Conservation (phyloP, 2,888 invertebrate species). For the Yponomeuta sedellus region DNA sequence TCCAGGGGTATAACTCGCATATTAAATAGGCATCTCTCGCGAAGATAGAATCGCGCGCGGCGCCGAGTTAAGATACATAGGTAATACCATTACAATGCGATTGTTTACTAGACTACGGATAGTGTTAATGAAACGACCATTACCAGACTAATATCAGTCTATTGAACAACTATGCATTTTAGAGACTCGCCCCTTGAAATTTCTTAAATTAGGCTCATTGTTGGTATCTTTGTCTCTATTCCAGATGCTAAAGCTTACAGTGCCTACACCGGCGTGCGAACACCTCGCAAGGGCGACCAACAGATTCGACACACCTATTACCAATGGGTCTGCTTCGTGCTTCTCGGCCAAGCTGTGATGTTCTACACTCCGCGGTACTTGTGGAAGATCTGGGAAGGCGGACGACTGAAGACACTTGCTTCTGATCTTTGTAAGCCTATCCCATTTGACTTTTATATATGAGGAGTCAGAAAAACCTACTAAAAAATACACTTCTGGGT, state of each 20-base stretch:
- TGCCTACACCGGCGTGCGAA: constrained; percentile 73
- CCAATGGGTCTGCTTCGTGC: constrained; percentile 84
- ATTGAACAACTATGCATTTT: no score
- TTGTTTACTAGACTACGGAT: no score
- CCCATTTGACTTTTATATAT: neutral
- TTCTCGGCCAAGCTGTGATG: constrained; percentile 80
- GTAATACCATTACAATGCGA: no score
- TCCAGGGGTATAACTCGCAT: no score
- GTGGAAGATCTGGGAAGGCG: constrained; percentile 84
- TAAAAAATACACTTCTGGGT: neutral
- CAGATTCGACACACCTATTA: constrained; percentile 79
- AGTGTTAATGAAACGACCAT: no score
- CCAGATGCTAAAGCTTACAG: constrained; percentile 31
- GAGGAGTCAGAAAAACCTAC: neutral
- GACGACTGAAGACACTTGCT: constrained; percentile 76
- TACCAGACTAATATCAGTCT: no score
- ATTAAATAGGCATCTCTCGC: no score
- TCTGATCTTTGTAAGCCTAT: constrained; percentile 70
- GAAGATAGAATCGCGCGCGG: no score
- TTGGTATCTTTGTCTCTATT: no score
- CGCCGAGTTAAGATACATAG: no score
- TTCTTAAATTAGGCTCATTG: no score
- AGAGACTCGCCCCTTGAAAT: no score
- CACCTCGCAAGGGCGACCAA: constrained; percentile 49
- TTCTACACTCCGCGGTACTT: constrained; percentile 83